Base-by-base conservation (phyloP, 64 coral and sea anemone species). In the Anthopleura sola region DNA sequence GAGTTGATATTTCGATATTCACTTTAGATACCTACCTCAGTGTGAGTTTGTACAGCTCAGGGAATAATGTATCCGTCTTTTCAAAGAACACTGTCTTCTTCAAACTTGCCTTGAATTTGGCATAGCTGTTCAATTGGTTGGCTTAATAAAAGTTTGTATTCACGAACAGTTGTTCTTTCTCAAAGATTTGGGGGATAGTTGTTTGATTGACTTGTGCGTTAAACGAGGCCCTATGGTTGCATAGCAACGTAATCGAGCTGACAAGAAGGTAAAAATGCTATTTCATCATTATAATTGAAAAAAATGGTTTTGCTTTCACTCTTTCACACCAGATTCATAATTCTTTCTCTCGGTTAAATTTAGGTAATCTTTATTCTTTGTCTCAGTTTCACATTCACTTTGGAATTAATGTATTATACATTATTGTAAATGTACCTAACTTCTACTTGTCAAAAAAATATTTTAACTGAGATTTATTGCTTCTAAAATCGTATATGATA, bases 101-200 rank as follows among this genome's bases (percentile, higher is more conserved):
- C 13, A 36, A 71, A 71, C 34, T 71, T 20, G 13, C 10, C 66
- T 71, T 71, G 66, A 15, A 71, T 34, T 71, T 71, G 66, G 16
- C 66, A 71, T 71, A 34, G 14, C 66, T 71, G 13, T 17, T 71
- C 31, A 34, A 20, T 34, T 11, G 66, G 1, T 10, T 71, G 66
- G 60, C 55, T 71, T 71, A 31, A 29, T 31, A 16, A 6, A 32
- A 34, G 10, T 71, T 71, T 10, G 11, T 31, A 28, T 71, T 71
- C 34, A 32, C 15, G n/a, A 71, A 71, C 66, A 36, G 66, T 71
- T 71, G 66, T 71, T 71, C 29, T 71, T 71, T 71, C 66, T 71
- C 66, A 71, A 71, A 71, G 66, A 71, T 9, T 29, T 71, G 29
- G 66, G 24, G 23, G 34, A 69, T n/a, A 34, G 29, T 34, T 15